Evolutionary conservation across 2,797 vertebrate genomes (phyloP).

Genomic region (Podarcis siculus): DNA sequence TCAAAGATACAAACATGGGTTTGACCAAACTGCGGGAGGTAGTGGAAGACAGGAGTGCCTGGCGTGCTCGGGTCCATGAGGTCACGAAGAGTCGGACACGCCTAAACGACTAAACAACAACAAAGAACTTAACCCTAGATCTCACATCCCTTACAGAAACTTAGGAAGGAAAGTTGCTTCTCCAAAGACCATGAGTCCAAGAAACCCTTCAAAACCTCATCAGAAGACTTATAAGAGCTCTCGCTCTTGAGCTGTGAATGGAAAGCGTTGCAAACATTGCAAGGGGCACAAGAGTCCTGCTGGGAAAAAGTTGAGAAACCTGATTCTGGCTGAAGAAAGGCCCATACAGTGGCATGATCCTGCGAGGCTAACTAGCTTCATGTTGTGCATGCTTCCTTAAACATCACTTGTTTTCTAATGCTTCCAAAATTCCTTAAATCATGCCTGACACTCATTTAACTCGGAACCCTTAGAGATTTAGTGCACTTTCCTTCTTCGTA

Average conservation of each 20-base stretch:
- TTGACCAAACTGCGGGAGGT: too few species aligned
- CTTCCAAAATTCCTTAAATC: constrained; percentile 25
- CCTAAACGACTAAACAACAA: too few species aligned
- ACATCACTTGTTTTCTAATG: constrained; percentile 13
- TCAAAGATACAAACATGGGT: too few species aligned
- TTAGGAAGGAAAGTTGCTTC: neutral
- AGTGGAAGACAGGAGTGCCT: too few species aligned
- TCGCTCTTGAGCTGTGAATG: neutral
- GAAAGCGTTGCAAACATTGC: neutral
- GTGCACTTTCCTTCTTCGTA: constrained; percentile 33
- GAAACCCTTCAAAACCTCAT: neutral
- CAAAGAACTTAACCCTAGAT: neutral
- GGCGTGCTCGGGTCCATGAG: too few species aligned
- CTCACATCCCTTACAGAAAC: too few species aligned
- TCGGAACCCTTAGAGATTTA: constrained; percentile 34
- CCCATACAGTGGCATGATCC: neutral
- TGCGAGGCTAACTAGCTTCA: neutral
- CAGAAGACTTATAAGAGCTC: neutral
- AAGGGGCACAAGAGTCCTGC: neutral
- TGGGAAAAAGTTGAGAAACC: neutral
- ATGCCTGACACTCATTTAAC: constrained; percentile 38
- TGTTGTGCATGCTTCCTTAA: neutral
- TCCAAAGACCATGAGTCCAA: neutral
- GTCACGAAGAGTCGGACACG: too few species aligned
- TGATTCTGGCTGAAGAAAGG: neutral